Evolutionary conservation across 2,888 invertebrate species (phyloP).

Genomic region (Amblyteles armatorius): DNA sequence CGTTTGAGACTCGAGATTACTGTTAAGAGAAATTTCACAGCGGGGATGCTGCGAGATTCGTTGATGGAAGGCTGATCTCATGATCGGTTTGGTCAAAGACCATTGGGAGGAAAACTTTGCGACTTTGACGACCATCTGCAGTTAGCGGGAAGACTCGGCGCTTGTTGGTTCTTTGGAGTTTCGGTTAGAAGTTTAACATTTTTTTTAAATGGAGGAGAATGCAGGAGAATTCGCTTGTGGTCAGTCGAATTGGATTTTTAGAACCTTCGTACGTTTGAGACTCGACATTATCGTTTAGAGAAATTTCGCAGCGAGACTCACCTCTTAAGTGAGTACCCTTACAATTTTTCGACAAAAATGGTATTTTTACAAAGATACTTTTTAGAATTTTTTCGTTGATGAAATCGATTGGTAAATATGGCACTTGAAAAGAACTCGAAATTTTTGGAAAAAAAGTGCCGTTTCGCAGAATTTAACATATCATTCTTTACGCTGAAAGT

Average conservation of each 20-base stretch:
- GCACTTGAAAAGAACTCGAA: no score
- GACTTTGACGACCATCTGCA: background rate
- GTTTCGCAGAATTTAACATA: no score
- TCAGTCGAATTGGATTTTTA: slow-evolving; percentile 44
- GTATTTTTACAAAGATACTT: no score
- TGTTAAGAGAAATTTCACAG: background rate
- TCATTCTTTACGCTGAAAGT: no score
- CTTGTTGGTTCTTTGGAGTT: background rate
- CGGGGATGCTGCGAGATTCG: background rate
- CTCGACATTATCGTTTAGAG: background rate
- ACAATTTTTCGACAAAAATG: no score
- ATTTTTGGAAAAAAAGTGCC: no score
- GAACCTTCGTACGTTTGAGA: background rate
- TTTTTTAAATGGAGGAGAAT: background rate
- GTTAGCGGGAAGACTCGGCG: background rate
- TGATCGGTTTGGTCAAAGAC: no score
- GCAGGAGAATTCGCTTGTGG: background rate
- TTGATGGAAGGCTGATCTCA: background rate
- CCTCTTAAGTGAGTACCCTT: no score
- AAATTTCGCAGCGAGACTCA: background rate
- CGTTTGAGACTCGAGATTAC: background rate
- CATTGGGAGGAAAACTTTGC: background rate
- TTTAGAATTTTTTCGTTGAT: no score
- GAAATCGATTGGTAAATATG: no score
- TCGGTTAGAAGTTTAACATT: background rate